A percentile compares a stretch with the other conserved stretches of the same genome.
Evolutionary conservation across 2,113 vertebrate species (phyloP).

Genomic region (Ramphastos sulfuratus): DNA sequence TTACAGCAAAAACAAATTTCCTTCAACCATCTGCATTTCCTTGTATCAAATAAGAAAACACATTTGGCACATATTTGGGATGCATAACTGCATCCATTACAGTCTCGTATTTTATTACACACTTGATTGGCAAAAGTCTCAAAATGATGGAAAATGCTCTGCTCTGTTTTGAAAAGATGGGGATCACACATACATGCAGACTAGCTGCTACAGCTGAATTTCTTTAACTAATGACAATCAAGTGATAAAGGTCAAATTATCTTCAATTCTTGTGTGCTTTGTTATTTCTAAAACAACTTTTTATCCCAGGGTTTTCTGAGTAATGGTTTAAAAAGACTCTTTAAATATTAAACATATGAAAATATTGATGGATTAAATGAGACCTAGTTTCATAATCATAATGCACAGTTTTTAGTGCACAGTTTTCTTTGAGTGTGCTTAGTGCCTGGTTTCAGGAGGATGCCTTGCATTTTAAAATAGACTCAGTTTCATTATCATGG

Average conservation of each 20-base stretch:
- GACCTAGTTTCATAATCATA: slow-evolving; percentile 66
- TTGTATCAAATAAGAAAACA: neutral
- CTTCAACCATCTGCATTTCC: neutral
- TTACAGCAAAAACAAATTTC: slow-evolving; percentile 10
- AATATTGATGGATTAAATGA: slow-evolving; percentile 64
- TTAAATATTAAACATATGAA: slow-evolving; percentile 68
- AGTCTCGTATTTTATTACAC: neutral
- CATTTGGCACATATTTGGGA: neutral
- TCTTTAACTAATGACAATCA: slow-evolving; percentile 33
- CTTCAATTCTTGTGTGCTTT: slow-evolving; percentile 9
- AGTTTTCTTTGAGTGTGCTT: slow-evolving; percentile 22
- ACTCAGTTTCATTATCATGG: slow-evolving; percentile 64
- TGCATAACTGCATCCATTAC: neutral
- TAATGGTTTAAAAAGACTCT: slow-evolving; percentile 55
- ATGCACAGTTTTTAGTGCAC: slow-evolving; percentile 42
- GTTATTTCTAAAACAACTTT: slow-evolving; percentile 53
- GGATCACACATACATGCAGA: slow-evolving; percentile 28
- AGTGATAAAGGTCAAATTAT: slow-evolving; percentile 58
- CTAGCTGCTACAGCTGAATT: neutral
- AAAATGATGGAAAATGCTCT: neutral
- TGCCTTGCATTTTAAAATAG: slow-evolving; percentile 68
- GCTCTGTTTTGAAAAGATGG: slow-evolving; percentile 35
- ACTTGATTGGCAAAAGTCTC: slow-evolving; percentile 7
- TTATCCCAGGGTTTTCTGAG: slow-evolving; percentile 32
- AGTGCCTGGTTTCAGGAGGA: slow-evolving; percentile 19